These are phyloP conservation scores for Synanthedon myopaeformis DNA, from an alignment of 2,888 invertebrate species.

Conservation along the genomic window DNA sequence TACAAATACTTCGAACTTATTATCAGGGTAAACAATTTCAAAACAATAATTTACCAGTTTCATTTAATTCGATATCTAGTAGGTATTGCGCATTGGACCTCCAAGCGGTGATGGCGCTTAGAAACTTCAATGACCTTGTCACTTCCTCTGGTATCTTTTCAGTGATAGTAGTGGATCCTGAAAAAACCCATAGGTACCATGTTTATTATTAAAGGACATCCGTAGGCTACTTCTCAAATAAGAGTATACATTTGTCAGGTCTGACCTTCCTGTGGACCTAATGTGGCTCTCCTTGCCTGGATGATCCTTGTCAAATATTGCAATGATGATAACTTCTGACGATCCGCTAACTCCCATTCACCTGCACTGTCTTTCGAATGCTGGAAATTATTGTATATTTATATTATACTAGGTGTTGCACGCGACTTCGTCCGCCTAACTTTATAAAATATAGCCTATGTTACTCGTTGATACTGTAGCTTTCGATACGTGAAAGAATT, in stretches of 20 bases:
- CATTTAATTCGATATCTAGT: conserved; percentile 55
- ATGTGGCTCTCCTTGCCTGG: conserved; percentile 68
- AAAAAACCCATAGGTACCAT: background rate
- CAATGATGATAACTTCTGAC: conserved; percentile 88
- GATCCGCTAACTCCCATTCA: conserved; percentile 83
- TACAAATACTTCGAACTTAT: too few species aligned
- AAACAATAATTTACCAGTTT: conserved; percentile 33
- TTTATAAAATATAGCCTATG: too few species aligned
- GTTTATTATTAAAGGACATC: background rate
- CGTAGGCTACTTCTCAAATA: background rate
- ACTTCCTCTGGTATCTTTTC: conserved; percentile 59
- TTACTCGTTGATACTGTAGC: too few species aligned
- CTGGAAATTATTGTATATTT: conserved; percentile 19
- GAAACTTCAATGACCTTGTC: conserved; percentile 45
- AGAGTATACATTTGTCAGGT: background rate
- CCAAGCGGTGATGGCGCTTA: conserved; percentile 53
- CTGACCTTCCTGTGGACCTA: conserved; percentile 56
- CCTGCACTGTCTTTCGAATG: conserved; percentile 89
- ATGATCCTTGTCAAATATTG: conserved; percentile 83
- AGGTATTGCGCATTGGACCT: conserved; percentile 55
- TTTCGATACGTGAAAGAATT: too few species aligned
- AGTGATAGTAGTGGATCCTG: conserved; percentile 29
- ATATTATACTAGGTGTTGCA: background rate
- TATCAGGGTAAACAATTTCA: background rate
- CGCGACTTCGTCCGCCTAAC: too few species aligned